Conservation (phyloP, 2,113 vertebrate species). For the Anolis sagrei region DNA sequence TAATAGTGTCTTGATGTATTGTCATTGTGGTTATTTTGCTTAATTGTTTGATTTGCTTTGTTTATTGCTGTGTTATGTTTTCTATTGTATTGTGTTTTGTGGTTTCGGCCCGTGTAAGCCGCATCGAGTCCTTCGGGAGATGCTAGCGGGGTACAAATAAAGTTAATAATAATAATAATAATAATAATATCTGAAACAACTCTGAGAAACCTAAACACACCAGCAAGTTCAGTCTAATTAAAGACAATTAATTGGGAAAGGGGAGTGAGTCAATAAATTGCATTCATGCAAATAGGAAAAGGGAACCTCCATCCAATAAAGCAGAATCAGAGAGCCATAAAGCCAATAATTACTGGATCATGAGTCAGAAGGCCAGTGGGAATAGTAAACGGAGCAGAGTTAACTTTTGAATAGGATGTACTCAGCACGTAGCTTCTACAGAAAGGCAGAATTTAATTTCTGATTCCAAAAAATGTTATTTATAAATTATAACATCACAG, state of each 20-base stretch:
- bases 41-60: too few species aligned
- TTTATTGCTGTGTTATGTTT: too few species aligned
- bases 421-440: background rate
- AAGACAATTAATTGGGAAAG: background rate
- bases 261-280: background rate
- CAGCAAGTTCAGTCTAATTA: background rate
- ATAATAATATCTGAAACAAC: background rate
- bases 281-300: background rate
- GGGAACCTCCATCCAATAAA: background rate
- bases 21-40: too few species aligned
- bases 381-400: background rate
- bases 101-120: too few species aligned
- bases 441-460: background rate
- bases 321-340: background rate
- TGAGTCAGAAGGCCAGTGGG: background rate
- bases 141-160: too few species aligned
- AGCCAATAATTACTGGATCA: background rate
- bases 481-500: background rate
- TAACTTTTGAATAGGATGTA: background rate
- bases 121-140: too few species aligned
- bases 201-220: background rate
- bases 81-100: too few species aligned
- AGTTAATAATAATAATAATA: too few species aligned
- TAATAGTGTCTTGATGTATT: too few species aligned
- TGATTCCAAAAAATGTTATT: background rate